Evolutionary conservation across 1,140 invertebrate species (phyloP).

Genomic region (Euborellia annulipes): DNA sequence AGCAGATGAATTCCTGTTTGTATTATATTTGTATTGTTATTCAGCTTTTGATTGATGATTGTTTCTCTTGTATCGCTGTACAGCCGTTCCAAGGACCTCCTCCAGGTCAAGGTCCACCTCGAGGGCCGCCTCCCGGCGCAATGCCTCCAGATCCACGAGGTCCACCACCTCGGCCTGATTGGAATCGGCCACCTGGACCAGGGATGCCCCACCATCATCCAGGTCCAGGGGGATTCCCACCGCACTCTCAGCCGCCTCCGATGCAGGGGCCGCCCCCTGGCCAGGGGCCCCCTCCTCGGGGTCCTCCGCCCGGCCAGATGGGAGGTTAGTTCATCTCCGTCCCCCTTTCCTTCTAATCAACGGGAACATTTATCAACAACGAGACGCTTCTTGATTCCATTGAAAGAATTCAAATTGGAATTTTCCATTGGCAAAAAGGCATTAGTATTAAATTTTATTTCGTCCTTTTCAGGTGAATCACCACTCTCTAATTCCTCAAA

Average conservation of each 20-base stretch:
- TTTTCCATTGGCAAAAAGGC: too few species aligned
- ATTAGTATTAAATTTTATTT: too few species aligned
- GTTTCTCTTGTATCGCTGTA: too few species aligned
- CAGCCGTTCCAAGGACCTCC: constrained; percentile 43
- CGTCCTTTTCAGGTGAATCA: too few species aligned
- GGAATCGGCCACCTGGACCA: constrained; percentile 48
- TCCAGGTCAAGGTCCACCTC: constrained; percentile 36
- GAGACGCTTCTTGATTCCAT: too few species aligned
- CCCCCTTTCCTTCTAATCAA: too few species aligned
- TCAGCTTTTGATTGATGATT: too few species aligned
- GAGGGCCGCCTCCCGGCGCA: constrained; percentile 40
- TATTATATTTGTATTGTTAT: too few species aligned
- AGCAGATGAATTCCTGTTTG: too few species aligned
- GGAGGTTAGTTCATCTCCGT: constrained; percentile 9
- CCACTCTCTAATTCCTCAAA: too few species aligned
- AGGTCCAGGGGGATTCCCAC: constrained; percentile 32
- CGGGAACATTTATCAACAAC: too few species aligned
- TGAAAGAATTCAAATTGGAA: too few species aligned
- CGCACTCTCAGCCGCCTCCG: constrained; percentile 29
- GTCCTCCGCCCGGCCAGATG: constrained; percentile 44
- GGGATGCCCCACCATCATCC: constrained; percentile 31
- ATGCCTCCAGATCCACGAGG: constrained; percentile 35
- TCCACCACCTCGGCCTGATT: constrained; percentile 49
- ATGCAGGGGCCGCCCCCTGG: constrained; percentile 49
- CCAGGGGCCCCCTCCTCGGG: constrained; percentile 40